Percentiles rank a stretch among this genome's conserved stretches.
Evolutionary conservation across 2,113 vertebrate species (phyloP).

Genomic region (Sminthopsis crassicaudata): DNA sequence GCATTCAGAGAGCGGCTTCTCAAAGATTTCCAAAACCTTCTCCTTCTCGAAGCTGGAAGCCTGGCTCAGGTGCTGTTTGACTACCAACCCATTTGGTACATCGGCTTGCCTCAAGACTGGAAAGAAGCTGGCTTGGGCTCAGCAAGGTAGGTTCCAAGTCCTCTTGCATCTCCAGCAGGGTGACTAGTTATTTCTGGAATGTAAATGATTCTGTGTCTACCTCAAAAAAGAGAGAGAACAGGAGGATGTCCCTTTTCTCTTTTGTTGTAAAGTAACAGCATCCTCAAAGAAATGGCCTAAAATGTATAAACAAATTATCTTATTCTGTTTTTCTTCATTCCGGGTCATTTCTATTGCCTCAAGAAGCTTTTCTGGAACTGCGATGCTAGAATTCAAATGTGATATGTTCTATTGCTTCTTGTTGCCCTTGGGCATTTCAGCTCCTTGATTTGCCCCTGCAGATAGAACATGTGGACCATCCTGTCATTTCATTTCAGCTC

Average conservation of each 20-base stretch:
- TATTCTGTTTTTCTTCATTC: not conserved
- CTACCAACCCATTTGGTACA: conserved; percentile 91
- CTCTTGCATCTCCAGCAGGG: conserved; percentile 54
- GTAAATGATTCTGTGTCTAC: conserved; percentile 1
- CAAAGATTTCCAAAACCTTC: conserved; percentile 86
- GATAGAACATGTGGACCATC: not conserved
- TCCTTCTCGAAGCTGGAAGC: conserved; percentile 87
- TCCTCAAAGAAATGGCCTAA: conserved; percentile 4
- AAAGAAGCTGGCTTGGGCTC: conserved; percentile 94
- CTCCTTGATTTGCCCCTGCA: not conserved
- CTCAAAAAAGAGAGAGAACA: conserved; percentile 34
- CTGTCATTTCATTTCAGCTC: not conserved
- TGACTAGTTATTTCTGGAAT: conserved; percentile 25
- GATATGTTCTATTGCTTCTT: not conserved
- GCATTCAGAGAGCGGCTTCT: conserved; percentile 87
- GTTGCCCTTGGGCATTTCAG: not conserved
- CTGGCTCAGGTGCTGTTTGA: conserved; percentile 88
- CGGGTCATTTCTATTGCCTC: not conserved
- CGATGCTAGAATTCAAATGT: not conserved
- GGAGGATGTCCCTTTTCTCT: not conserved
- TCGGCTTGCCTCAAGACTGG: conserved; percentile 91
- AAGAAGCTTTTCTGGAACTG: not conserved
- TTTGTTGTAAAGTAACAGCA: conserved; percentile 13
- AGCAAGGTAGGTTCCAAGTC: conserved; percentile 88
- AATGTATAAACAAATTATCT: not conserved